Evolutionary conservation across 2,113 vertebrate genomes (phyloP), one percentile per base, ranked within the genome.

Genomic region (Silurus meridionalis): DNA sequence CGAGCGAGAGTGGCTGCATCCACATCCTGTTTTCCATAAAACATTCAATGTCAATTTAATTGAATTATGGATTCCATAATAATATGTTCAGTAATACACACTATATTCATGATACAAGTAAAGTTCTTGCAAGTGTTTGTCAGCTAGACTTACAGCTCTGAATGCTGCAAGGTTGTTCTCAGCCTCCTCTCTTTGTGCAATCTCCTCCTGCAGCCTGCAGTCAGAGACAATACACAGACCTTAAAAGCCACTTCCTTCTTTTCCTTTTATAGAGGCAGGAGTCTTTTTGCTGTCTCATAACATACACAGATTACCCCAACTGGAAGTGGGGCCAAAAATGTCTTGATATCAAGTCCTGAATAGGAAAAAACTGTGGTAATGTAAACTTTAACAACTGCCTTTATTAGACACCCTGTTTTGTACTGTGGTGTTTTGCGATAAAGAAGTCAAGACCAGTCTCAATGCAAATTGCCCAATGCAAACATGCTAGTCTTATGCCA

Each of bases 111-210:
- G n/a, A 84, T 14, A 46, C 15, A 37, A 50, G 60, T 4, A 15
- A 69, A 25, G 37, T 9, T 50, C 23, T 6, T 37, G 6, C 19
- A 6, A 75, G 21, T 58, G 1, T 0, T 25, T 55, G 10, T 2
- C 6, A 50, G 58, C 86, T 2, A 21, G 14, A 95, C 97, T 96
- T 90, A 99, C 97, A 1, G 96, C 96, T 93, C 97, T 94, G 96
- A 98, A 99, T 82, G 96, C 96, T 83, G 97, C 94, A 21, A 99
- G 90, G 91, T 96, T 98, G 91, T 96, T 97, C 89, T 99, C 97
- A 15, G 97, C 97, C 52, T 99, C 97, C 90, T 99, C 97, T 88
- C 94, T 97, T 83, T 97, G 94, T 8, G 96, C 94, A 52, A 97
- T 97, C 92, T 98, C 97, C 67, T 98, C 97, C 90, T 98, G 97